phyloP scores from a whole-genome alignment of 2,113 vertebrate genomes.

The Grus americana region DNA sequence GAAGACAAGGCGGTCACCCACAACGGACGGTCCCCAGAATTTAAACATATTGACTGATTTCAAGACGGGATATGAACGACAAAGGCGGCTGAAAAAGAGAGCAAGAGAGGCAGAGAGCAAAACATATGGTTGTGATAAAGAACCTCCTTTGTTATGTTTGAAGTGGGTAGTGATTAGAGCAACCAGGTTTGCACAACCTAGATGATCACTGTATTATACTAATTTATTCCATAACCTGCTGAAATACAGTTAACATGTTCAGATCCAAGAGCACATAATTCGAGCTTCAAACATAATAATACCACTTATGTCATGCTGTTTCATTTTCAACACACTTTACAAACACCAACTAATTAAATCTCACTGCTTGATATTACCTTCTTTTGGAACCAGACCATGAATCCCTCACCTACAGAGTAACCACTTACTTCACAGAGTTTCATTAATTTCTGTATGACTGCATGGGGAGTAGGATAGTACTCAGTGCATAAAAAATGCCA shows the following conservation, averaged over 20 bases:
- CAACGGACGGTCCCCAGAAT: constrained; percentile 77
- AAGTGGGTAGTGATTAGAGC: background rate
- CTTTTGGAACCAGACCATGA: background rate
- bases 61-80: constrained; percentile 59
- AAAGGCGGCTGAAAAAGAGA: constrained; percentile 70
- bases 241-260: background rate
- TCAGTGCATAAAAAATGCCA: background rate
- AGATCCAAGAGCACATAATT: background rate
- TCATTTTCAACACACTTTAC: background rate
- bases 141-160: background rate
- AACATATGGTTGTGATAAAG: background rate
- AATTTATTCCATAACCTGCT: background rate
- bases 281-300: background rate
- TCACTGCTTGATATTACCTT: background rate
- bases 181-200: background rate
- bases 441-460: background rate
- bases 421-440: background rate
- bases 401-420: background rate
- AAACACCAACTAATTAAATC: background rate
- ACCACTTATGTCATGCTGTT: background rate
- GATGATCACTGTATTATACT: background rate
- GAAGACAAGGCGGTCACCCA: constrained; percentile 81
- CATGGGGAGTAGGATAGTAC: background rate
- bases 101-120: background rate
- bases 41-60: constrained; percentile 83